phyloP scores from a whole-genome alignment of 1,140 invertebrate species.

The Apocrypta bakeri region DNA sequence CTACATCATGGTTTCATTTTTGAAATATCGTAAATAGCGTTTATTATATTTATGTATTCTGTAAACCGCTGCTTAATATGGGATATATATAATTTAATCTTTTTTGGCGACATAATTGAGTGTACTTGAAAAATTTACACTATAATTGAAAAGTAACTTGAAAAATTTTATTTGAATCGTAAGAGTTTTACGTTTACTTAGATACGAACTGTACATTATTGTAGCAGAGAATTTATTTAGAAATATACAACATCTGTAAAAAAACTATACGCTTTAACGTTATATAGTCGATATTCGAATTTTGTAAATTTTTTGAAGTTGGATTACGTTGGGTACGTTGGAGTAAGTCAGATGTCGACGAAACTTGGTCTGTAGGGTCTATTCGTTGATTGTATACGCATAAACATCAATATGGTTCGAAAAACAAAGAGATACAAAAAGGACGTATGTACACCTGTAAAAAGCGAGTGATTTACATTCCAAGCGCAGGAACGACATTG shows the following conservation, averaged over 20 bases:
- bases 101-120: conserved; percentile 45
- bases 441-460: conserved; percentile 34
- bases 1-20: conserved; percentile 19
- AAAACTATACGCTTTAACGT: conserved; percentile 58
- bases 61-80: conserved; percentile 32
- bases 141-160: conserved; percentile 10
- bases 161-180: background rate
- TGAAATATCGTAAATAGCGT: background rate
- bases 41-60: conserved; percentile 2
- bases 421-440: conserved; percentile 31
- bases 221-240: conserved; percentile 57
- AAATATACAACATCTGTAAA: conserved; percentile 60
- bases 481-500: conserved; percentile 55
- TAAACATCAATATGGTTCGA: background rate
- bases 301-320: conserved; percentile 58
- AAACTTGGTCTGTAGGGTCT: conserved; percentile 9
- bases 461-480: conserved; percentile 61
- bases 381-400: conserved; percentile 10
- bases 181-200: conserved; percentile 44
- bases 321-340: conserved; percentile 20
- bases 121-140: background rate
- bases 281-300: conserved; percentile 60
- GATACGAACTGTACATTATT: conserved; percentile 58
- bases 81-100: conserved; percentile 42
- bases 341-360: background rate